Base-by-base conservation (phyloP, 2,113 vertebrate species). In the Vimba vimba region DNA sequence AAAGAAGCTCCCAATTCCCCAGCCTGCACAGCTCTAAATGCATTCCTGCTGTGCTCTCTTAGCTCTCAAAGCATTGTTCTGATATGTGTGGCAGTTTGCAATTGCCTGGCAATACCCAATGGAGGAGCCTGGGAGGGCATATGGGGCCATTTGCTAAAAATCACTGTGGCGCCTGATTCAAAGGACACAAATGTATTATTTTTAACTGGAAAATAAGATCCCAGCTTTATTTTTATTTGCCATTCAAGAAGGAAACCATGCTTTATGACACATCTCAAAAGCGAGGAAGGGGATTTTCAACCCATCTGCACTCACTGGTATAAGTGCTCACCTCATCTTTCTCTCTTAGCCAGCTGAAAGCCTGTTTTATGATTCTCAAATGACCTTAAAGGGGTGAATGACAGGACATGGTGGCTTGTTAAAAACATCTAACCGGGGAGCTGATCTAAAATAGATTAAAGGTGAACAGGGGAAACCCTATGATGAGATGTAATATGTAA, bases 91-190 rank as follows among this genome's bases (percentile, higher is more conserved):
- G 79, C 82, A 79, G 73, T 43, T 83, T 71, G 88, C 69, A 87
- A 88, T 82, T 83, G 75, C 73, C 83, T 76, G 15, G 75, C 62
- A 75, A 86, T 66, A 55, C 74, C 81, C 76, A 33, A 36, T 75
- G 71, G 80, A 68, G 47, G 30, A 83, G 33, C 7, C 23, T 43
- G 17, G n/a, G 79, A 84, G 68, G 55, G 47, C 68, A 87, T 84
- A 73, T 79, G 43, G 87, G 83, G 59, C 68, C 62, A 77, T 87
- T 82, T 84, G 27, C 74, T 57, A 62, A 81, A 82, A 83, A 79
- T 47, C 83, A 83, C 64, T 39, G 17, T 0, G 33, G 64, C 71
- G 9, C 66, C 55, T 69, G 60, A 83, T 55, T 69, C 17, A 73
- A 71, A 86, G 19, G 59, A 83, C n/a, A 45, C 25, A 59, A 50